Base-by-base conservation (phyloP, 2,888 invertebrate species). In the Tholera decimalis region DNA sequence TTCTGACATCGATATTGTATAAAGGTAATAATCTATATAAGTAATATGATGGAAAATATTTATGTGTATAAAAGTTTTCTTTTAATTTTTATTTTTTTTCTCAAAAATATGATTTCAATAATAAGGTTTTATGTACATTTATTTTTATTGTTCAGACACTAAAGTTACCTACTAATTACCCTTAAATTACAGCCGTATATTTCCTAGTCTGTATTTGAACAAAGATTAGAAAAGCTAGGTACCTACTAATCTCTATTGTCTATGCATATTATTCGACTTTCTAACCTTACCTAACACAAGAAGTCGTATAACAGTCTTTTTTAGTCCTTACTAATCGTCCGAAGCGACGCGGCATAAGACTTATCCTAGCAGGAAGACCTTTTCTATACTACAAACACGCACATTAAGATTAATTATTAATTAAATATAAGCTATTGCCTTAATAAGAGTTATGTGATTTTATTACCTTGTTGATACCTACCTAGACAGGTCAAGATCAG, bases 331-430 rank as follows among this genome's bases (percentile, higher is more conserved):
- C 22, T 3, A 46, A 28, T n/a, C 49, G 22, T 53, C 35, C 13
- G 44, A 43, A 66, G 57, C 53, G 47, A 59, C 67, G n/a, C 49
- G 54, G 71, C 41, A 68, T 77, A 77, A 79, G 71, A 71, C 71
- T 58, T 53, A 41, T 9, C 24, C 20, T 20, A 66, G 46, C 56
- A 77, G 78, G 65, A 77, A 77, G 58, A 75, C 41, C 28, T 58
- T 49, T 39, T 43, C 28, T 37, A 43, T 43, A 49, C 13, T 7
- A 33, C 50, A 24, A 53, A 57, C 70, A 70, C 41, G 54, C 59
- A 65, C 24, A 8, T 8, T 1, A 9, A 15, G 20, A 41, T 47
- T 37, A 47, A 49, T 6, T 22, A 43, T 15, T 5, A 33, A 50
- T 15, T 49, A 33, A 33, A n/a, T 24, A 39, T 18, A 22, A 18